Conservation (phyloP, 1,140 invertebrate species). For the Chrysoperla carnea region DNA sequence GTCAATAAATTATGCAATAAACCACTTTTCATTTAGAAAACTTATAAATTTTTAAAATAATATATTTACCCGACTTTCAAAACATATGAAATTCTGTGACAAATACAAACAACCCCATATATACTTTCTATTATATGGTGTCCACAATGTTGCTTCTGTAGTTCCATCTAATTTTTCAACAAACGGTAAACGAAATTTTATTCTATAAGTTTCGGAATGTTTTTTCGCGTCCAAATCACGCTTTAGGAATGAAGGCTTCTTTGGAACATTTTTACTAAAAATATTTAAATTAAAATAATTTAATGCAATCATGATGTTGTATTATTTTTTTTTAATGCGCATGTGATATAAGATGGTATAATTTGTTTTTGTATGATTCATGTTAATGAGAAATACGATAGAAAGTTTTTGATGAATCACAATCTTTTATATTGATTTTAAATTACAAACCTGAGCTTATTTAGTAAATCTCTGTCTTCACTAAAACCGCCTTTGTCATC, state of each 20-base stretch:
- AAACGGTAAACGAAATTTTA: slow-evolving; percentile 70
- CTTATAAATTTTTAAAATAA: background rate
- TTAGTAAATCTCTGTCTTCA: slow-evolving; percentile 64
- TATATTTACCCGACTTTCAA: slow-evolving; percentile 71
- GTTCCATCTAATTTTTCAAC: slow-evolving; percentile 85
- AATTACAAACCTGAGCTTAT: slow-evolving; percentile 48
- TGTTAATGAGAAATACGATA: no score
- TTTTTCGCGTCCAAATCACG: slow-evolving; percentile 87
- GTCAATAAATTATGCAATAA: no score
- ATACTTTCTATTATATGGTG: slow-evolving; percentile 86
- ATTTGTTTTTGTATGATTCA: no score
- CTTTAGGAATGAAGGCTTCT: slow-evolving; percentile 77
- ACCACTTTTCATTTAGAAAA: no score
- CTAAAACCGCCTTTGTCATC: slow-evolving; percentile 71
- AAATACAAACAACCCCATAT: slow-evolving; percentile 82
- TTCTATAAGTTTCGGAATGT: slow-evolving; percentile 71
- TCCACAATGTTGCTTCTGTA: slow-evolving; percentile 78
- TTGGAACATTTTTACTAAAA: slow-evolving; percentile 61
- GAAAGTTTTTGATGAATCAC: background rate
- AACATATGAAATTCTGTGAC: slow-evolving; percentile 91
- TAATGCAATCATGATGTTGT: no score
- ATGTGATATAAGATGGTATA: no score
- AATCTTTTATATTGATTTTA: background rate
- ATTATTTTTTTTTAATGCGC: no score
- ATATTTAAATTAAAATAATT: slow-evolving; percentile 1